Evolutionary conservation across 2,888 invertebrate species (phyloP), one percentile per base, ranked within the genome.

Genomic region (Cheilosia pagana): DNA sequence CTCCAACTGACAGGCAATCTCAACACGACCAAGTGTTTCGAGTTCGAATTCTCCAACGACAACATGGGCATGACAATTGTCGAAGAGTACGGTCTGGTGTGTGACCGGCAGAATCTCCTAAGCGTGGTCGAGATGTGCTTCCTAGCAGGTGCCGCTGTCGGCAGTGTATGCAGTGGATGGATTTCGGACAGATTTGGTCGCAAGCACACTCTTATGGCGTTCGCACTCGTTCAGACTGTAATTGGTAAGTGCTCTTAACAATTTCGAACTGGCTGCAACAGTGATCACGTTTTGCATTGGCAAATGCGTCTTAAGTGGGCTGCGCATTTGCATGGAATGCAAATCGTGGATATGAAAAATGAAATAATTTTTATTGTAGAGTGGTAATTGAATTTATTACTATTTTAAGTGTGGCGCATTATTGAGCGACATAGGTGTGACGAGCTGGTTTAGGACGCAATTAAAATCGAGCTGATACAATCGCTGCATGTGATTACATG

Each of bases 121-220:
- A 94, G 93, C 87, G 90, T 94, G 25, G 94, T 94, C 6, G 95
- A 95, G 90, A 94, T 94, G 93, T 93, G 94, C 89, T 95, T 95
- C 89, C 91, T 95, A 75, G 93, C 93, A 25, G 95, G 95, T 6
- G 94, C 94, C 2, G 94, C 94, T 0, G 90, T 94, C 5, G 95
- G 95, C 10, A 94, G 94, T 53, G 92, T 95, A n/a, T 93, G 94
- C n/a, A 94, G 94, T 86, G 95, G 95, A 0, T 93, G 94, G 88
- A 92, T 95, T 21, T 94, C 95, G 0, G 95, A 95, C 89, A 93
- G 93, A 90, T 94, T 93, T 88, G 95, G 95, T 7, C 92, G 95
- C 23, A 94, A 95, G 87, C 93, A 92, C 68, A 94, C 94, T 0
- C 90, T 95, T 75, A 93, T 95, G 93, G 90, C 92, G 2, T 94